phyloP scores from a whole-genome alignment of 1,140 invertebrate species.

The Andrena cerasifolii region DNA sequence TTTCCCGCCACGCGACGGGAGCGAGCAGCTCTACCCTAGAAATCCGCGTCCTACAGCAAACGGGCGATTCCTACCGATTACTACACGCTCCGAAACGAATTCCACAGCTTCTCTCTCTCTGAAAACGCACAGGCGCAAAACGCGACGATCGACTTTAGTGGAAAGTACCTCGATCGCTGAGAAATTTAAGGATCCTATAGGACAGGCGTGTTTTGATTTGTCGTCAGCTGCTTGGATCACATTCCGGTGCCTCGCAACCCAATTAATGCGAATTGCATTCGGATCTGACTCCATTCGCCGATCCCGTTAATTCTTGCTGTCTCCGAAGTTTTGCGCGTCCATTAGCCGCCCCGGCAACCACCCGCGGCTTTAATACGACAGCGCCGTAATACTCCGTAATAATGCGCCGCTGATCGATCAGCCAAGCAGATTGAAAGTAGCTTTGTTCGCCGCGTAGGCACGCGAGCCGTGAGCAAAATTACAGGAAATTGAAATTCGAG shows the following conservation, averaged over 20 bases:
- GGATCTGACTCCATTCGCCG: background rate
- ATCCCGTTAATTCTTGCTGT: background rate
- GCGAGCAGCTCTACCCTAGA: too few species aligned
- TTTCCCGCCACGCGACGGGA: too few species aligned
- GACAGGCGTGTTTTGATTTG: too few species aligned
- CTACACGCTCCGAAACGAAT: too few species aligned
- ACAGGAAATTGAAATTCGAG: conserved; percentile 1
- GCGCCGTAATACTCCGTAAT: background rate
- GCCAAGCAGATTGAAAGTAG: background rate
- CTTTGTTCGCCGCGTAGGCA: background rate
- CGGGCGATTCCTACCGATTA: too few species aligned
- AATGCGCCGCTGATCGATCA: background rate
- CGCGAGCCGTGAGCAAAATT: background rate
- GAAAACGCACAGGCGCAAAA: too few species aligned
- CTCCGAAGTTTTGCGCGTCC: background rate
- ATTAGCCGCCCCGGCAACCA: background rate
- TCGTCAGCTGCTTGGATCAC: background rate
- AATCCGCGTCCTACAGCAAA: too few species aligned
- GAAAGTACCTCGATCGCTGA: too few species aligned
- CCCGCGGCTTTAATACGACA: background rate
- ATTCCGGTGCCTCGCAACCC: background rate
- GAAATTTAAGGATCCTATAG: too few species aligned
- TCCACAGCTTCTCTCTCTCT: too few species aligned
- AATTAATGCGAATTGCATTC: conserved; percentile 17
- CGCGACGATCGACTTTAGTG: too few species aligned